Evolutionary conservation across 2,888 invertebrate species (phyloP).

Genomic region (Therioaphis trifolii): DNA sequence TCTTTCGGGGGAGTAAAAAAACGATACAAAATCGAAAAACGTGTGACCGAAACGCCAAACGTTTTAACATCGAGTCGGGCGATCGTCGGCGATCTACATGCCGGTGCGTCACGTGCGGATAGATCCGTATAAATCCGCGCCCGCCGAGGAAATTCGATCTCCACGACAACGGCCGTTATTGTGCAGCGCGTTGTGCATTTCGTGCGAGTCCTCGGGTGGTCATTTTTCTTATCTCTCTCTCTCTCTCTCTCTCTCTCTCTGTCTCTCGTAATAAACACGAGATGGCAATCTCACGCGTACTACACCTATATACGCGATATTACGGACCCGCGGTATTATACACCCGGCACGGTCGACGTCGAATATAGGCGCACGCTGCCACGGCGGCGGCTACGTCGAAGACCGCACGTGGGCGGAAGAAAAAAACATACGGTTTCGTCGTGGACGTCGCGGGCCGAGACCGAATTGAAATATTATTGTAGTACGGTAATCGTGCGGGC

Average conservation of each 20-base stretch:
- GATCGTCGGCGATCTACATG: too few species aligned
- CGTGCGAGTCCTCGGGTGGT: conserved; percentile 23
- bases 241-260: too few species aligned
- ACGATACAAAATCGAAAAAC: too few species aligned
- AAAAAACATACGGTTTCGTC: conserved; percentile 1
- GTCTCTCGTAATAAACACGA: not conserved
- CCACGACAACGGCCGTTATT: too few species aligned
- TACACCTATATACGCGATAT: not conserved
- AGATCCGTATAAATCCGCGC: too few species aligned
- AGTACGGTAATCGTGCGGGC: not conserved
- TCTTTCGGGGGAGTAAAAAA: too few species aligned
- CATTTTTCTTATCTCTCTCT: too few species aligned
- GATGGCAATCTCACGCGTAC: conserved; percentile 24
- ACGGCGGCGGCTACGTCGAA: too few species aligned
- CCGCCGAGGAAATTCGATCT: not conserved
- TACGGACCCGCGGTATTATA: not conserved
- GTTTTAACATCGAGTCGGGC: too few species aligned
- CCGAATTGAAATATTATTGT: too few species aligned
- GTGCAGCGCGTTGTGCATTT: not conserved
- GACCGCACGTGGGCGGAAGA: conserved; percentile 34
- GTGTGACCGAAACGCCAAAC: too few species aligned
- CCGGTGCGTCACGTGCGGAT: too few species aligned
- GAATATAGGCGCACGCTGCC: not conserved
- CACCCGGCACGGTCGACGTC: not conserved
- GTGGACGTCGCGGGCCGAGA: conserved; percentile 21